Percentiles rank a stretch among this genome's conserved stretches.
phyloP scores from a whole-genome alignment of 2,888 invertebrate genomes.

The Megastigmus dorsalis region DNA sequence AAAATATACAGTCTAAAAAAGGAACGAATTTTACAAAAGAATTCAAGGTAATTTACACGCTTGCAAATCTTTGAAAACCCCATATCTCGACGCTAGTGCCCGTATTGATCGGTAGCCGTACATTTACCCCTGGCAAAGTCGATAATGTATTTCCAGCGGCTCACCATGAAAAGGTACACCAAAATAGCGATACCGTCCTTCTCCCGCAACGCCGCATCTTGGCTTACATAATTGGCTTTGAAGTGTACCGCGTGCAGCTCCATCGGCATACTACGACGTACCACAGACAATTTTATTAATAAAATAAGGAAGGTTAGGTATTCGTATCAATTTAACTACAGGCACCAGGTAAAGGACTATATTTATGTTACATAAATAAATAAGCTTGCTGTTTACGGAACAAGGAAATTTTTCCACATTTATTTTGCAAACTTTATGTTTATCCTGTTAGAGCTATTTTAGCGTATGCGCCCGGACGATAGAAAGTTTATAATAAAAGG shows the following conservation, averaged over 20 bases:
- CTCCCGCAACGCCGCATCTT: slow-evolving; percentile 78
- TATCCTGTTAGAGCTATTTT: too few species aligned
- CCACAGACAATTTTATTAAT: slow-evolving; percentile 55
- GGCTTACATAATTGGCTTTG: slow-evolving; percentile 78
- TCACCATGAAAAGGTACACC: slow-evolving; percentile 79
- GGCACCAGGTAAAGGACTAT: not conserved
- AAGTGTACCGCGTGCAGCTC: slow-evolving; percentile 81
- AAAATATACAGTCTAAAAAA: too few species aligned
- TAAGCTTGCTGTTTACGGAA: not conserved
- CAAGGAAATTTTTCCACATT: not conserved
- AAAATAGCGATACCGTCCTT: slow-evolving; percentile 77
- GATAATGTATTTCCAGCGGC: too few species aligned
- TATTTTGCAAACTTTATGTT: too few species aligned
- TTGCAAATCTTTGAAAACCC: too few species aligned
- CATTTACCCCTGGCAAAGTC: too few species aligned
- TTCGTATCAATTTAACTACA: not conserved
- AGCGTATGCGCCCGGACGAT: too few species aligned
- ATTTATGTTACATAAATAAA: not conserved
- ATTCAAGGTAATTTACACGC: too few species aligned
- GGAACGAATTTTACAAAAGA: too few species aligned
- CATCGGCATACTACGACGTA: slow-evolving; percentile 77
- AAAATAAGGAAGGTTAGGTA: not conserved
- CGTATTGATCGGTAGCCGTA: not conserved
- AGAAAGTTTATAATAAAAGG: too few species aligned
- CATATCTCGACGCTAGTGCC: too few species aligned